Conservation (phyloP, 2,888 invertebrate genomes). For the Tanytarsus gracilentus region DNA sequence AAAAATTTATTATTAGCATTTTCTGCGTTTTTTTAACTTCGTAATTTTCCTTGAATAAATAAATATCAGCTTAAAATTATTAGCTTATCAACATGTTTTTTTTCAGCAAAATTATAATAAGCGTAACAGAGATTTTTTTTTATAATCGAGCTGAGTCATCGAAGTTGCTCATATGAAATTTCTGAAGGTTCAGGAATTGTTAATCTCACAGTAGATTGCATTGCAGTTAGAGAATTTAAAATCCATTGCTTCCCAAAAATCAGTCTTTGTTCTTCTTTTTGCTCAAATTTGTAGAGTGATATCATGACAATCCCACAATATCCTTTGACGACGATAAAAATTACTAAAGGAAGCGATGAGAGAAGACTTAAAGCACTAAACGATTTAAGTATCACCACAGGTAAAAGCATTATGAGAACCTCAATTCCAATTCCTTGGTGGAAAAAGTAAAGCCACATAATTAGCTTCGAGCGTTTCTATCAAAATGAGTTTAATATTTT, state of each 20-base stretch:
- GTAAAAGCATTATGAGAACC: background rate
- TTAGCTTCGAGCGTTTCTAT: background rate
- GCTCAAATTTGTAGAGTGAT: background rate
- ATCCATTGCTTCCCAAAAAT: slow-evolving; percentile 13
- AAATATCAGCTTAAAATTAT: background rate
- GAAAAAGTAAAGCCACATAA: background rate
- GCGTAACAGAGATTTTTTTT: background rate
- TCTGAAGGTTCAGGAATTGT: background rate
- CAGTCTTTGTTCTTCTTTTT: background rate
- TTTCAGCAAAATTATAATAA: background rate
- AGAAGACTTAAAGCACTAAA: background rate
- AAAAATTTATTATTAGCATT: too few species aligned
- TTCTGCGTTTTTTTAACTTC: too few species aligned
- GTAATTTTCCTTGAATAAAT: too few species aligned
- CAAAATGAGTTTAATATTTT: slow-evolving; percentile 1
- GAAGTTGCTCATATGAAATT: background rate
- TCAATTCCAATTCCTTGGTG: slow-evolving; percentile 16
- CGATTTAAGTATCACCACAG: background rate
- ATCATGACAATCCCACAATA: slow-evolving; percentile 3
- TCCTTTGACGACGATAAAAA: background rate
- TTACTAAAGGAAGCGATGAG: background rate
- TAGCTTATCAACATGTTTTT: background rate
- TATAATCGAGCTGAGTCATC: background rate
- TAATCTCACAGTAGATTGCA: background rate
- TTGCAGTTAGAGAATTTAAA: background rate